Base-by-base conservation (phyloP, 1,140 invertebrate species). In the Mercenaria mercenaria region DNA sequence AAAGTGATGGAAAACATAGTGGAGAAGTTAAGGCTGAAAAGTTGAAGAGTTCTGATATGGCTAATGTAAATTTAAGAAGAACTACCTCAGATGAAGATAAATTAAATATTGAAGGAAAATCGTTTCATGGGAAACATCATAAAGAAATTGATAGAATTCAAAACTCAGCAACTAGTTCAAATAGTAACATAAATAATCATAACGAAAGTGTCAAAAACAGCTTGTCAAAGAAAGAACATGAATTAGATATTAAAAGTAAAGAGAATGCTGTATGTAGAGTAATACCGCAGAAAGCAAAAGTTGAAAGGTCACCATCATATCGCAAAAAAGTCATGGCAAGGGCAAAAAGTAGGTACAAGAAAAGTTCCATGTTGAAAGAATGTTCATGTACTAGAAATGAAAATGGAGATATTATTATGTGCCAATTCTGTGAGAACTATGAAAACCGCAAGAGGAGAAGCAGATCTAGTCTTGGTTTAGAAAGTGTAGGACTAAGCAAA, bases 281-380 rank as follows among this genome's bases (percentile, higher is more conserved):
- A 37, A 29, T 47, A 37, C 52, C 47, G 0, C 67, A 74, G 26
- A 88, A 79, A 52, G n/a, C 52, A 32, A 81, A 72, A n/a, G 86
- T 88, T 0, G 76, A 80, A 81, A 80, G 86, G 34, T 77, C 86
- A 29, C 86, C 86, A 15, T 88, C 86, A 0, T 88, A 88, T 80
- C 52, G 77, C 3, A 88, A 79, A n/a, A 88, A 69, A 72, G 77
- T 88, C 2, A 88, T 88, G 56, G 86, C 86, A 47, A 47, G 86
- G 23, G 86, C 77, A 23, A 88, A 88, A 80, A 88, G 56, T 81
- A 39, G 77, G 15, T 81, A 88, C 64, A 88, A 88, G 77, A 88
- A 88, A 72, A 88, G 86, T 56, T 64, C 72, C 8, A 88, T 69
- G 76, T 41, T 64, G n/a, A 88, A 88, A 81, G 86, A 88, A 56